phyloP scores from a whole-genome alignment of 2,888 invertebrate species.

The Biston betularia region DNA sequence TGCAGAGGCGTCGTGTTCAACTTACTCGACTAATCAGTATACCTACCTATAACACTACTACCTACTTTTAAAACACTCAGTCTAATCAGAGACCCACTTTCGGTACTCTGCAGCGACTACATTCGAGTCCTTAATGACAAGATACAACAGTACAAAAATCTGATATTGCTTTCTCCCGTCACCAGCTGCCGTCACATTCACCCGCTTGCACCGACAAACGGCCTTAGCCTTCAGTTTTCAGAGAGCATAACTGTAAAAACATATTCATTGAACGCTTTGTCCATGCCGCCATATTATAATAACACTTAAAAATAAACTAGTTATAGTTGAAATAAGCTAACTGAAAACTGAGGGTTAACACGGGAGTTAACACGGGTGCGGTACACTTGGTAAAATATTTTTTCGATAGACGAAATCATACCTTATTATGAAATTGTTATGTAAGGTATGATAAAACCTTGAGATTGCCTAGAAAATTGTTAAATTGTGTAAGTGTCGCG shows the following conservation, averaged over 20 bases:
- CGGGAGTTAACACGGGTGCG: constrained; percentile 14
- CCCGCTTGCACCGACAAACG: constrained; percentile 1
- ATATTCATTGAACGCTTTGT: constrained; percentile 32
- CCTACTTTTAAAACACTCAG: too few species aligned
- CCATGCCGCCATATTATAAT: constrained; percentile 39
- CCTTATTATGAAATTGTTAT: constrained; percentile 41
- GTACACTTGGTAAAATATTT: constrained; percentile 27
- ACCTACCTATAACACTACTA: too few species aligned
- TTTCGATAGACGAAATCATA: constrained; percentile 35
- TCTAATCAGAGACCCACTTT: too few species aligned
- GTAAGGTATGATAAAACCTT: constrained; percentile 43
- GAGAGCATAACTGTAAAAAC: constrained; percentile 41
- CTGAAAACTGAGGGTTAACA: constrained; percentile 34
- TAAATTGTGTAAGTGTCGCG: background rate
- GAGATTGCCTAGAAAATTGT: constrained; percentile 6
- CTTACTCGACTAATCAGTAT: too few species aligned
- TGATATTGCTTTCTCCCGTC: background rate
- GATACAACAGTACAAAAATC: too few species aligned
- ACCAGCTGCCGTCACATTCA: background rate
- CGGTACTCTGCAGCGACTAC: too few species aligned
- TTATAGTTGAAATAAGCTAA: constrained; percentile 10
- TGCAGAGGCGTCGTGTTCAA: too few species aligned
- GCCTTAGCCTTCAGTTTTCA: constrained; percentile 26
- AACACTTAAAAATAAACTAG: constrained; percentile 24
- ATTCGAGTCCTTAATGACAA: too few species aligned